These are phyloP conservation scores for Zoanthus sansibaricus DNA, from an alignment of 92 coral and sea anemone species.

Conservation along the genomic window DNA sequence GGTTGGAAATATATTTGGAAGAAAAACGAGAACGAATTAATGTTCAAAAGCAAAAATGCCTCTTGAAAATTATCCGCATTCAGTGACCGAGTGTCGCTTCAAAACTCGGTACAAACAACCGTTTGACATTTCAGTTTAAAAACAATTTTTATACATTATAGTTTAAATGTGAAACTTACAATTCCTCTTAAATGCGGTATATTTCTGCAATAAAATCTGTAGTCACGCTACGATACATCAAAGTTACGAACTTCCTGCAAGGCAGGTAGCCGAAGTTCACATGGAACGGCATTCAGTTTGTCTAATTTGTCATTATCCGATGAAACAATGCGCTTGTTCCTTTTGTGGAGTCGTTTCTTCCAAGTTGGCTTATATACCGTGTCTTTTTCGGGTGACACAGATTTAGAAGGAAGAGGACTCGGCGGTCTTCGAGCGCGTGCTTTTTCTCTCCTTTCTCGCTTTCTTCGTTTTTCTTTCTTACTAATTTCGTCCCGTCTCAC, in stretches of 20 bases:
- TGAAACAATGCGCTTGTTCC: slow-evolving; percentile 35
- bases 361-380: slow-evolving; percentile 8
- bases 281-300: slow-evolving; percentile 24
- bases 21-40: not conserved
- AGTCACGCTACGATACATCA: slow-evolving; percentile 6
- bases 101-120: not conserved
- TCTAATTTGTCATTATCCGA: slow-evolving; percentile 26
- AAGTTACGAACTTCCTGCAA: slow-evolving; percentile 42
- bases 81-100: not conserved
- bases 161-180: not conserved
- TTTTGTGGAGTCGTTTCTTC: slow-evolving; percentile 49
- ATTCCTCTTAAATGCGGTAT: not conserved
- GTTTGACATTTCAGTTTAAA: not conserved
- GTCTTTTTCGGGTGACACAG: slow-evolving; percentile 33
- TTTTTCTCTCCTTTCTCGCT: slow-evolving; percentile 24
- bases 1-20: not conserved
- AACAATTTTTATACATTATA: not conserved
- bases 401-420: slow-evolving; percentile 24
- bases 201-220: not conserved
- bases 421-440: slow-evolving; percentile 21
- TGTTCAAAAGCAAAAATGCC: not conserved
- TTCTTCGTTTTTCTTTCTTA: slow-evolving; percentile 44
- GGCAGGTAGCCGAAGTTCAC: slow-evolving; percentile 42
- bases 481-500: slow-evolving; percentile 23
- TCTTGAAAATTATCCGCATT: not conserved